A percentile compares a stretch with the other conserved stretches of the same genome.
Evolutionary conservation across 2,888 invertebrate genomes (phyloP).

Genomic region (Chalcosyrphus nemorum): DNA sequence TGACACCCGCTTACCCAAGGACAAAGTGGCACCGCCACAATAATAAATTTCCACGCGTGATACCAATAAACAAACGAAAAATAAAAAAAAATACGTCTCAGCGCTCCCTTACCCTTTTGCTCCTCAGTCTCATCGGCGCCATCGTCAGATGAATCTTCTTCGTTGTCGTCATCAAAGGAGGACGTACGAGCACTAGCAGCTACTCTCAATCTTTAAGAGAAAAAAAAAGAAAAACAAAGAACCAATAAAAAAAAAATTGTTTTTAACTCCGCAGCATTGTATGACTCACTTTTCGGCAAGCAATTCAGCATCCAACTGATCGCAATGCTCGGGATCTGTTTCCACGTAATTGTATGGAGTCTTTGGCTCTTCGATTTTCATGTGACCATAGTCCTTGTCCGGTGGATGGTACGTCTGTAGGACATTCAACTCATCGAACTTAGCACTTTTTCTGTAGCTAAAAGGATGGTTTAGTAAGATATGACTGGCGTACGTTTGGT

Average conservation of each 20-base stretch:
- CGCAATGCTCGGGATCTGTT: slow-evolving; percentile 83
- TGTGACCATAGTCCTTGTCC: slow-evolving; percentile 99
- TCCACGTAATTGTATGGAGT: slow-evolving; percentile 91
- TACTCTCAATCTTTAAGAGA: slow-evolving; percentile 77
- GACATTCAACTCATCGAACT: slow-evolving; percentile 99
- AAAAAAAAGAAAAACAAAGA: slow-evolving; percentile 26
- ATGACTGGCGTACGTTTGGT: too few species aligned
- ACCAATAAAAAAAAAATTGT: slow-evolving; percentile 25
- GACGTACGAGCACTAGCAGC: slow-evolving; percentile 81
- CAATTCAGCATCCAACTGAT: slow-evolving; percentile 87
- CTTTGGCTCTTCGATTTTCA: slow-evolving; percentile 99
- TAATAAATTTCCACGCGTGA: neutral
- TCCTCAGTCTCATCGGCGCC: slow-evolving; percentile 86
- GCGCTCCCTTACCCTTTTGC: slow-evolving; percentile 83
- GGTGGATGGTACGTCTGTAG: slow-evolving; percentile 98
- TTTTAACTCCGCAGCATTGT: neutral
- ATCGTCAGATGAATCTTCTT: slow-evolving; percentile 84
- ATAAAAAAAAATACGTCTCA: neutral
- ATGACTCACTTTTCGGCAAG: slow-evolving; percentile 88
- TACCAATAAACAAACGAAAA: neutral
- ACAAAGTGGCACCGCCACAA: slow-evolving; percentile 12
- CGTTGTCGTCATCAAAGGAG: slow-evolving; percentile 83
- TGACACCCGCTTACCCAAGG: slow-evolving; percentile 39
- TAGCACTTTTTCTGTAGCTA: slow-evolving; percentile 85
- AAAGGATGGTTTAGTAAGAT: too few species aligned